Conservation (phyloP, 2,113 vertebrate species). For the Carollia perspicillata region DNA sequence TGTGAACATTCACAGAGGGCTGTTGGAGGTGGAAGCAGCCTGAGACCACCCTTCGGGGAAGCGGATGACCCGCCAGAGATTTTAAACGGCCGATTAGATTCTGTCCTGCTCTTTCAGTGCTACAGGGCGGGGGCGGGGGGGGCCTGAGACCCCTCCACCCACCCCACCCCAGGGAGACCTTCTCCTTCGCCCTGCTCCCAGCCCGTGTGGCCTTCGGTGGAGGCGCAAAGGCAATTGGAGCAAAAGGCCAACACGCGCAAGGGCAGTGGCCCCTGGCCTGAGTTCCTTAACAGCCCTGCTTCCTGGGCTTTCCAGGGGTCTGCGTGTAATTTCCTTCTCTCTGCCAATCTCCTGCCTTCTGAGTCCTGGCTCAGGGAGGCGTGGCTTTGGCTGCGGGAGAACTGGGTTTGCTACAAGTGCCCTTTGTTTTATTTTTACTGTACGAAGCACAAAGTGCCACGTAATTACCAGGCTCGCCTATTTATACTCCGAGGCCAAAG, state of each 20-base stretch:
- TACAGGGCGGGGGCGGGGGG: constrained; percentile 17
- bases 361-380: not conserved
- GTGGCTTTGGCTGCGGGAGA: not conserved
- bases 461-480: not conserved
- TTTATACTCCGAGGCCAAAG: constrained; percentile 23
- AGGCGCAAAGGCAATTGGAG: not conserved
- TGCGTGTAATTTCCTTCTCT: not conserved
- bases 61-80: not conserved
- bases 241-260: not conserved
- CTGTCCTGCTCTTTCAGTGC: not conserved
- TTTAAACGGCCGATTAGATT: too few relatives aligned
- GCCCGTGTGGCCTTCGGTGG: constrained; percentile 25
- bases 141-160: constrained; percentile 60
- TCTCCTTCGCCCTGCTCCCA: not conserved
- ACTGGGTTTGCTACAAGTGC: not conserved
- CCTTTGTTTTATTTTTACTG: constrained; percentile 34
- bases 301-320: not conserved
- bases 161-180: too few relatives aligned
- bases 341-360: constrained; percentile 25
- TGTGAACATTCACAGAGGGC: not conserved
- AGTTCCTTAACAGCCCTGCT: not conserved
- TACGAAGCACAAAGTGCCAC: not conserved
- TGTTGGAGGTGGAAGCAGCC: not conserved
- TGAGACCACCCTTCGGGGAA: not conserved
- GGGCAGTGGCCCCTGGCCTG: not conserved